These are phyloP conservation scores for Lepus timidus DNA, from an alignment of 2,113 vertebrate species.

Conservation along the genomic window DNA sequence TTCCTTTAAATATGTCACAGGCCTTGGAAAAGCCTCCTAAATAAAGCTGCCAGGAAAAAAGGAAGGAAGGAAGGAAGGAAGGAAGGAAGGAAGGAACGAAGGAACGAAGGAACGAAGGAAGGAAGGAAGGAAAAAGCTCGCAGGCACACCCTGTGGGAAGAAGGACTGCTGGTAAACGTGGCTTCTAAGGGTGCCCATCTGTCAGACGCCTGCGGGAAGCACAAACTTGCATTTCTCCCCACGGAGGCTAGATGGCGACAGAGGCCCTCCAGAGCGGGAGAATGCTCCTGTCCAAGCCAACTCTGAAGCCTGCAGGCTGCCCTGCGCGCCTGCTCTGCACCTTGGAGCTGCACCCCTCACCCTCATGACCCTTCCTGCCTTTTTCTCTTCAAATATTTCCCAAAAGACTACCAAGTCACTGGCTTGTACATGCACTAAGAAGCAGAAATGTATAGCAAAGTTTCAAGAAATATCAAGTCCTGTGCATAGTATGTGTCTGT, in stretches of 20 bases:
- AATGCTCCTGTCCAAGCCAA: accelerated
- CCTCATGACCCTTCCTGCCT: not conserved
- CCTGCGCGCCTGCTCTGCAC: not conserved
- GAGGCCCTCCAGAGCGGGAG: not conserved
- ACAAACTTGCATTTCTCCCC: not conserved
- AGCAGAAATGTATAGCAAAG: not conserved
- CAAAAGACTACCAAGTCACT: not conserved
- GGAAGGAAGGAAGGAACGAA: not conserved
- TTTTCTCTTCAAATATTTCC: slow-evolving; percentile 26
- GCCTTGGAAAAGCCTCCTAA: not conserved
- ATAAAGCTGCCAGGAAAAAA: not conserved
- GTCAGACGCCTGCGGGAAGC: not conserved
- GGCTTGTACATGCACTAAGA: not conserved
- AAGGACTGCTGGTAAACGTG: not conserved
- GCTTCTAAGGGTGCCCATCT: not conserved
- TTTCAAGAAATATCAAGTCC: not conserved
- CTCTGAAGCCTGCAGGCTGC: not conserved
- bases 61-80: not conserved
- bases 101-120: not conserved
- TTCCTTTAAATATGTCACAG: not conserved
- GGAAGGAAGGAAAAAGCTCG: not conserved
- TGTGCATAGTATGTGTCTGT: not conserved
- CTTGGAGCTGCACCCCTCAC: not conserved
- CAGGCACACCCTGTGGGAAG: accelerated
- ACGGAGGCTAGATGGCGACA: slow-evolving; percentile 46